Evolutionary conservation across 1,140 invertebrate genomes (phyloP).

Genomic region (Pachyrhynchus sulphureomaculatus): DNA sequence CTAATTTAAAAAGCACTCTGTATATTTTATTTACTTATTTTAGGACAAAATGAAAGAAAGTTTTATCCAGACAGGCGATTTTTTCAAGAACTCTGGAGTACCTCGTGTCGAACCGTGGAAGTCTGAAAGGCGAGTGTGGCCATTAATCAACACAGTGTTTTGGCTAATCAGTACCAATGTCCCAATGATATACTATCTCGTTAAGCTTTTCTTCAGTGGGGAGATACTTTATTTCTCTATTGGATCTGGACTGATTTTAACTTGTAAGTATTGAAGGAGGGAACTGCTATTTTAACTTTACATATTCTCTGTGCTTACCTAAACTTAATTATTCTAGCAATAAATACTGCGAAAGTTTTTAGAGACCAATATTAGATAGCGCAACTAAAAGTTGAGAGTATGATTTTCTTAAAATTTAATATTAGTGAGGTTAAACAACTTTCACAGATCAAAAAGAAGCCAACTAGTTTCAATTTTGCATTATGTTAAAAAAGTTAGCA

Average conservation of each 20-base stretch:
- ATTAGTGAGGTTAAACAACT: too few relatives aligned
- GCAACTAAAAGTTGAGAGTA: too few relatives aligned
- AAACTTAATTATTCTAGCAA: neutral
- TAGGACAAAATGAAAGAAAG: slow-evolving; percentile 80
- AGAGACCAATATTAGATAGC: too few relatives aligned
- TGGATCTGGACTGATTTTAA: slow-evolving; percentile 63
- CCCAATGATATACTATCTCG: slow-evolving; percentile 70
- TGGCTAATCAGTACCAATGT: slow-evolving; percentile 72
- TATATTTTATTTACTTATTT: too few relatives aligned
- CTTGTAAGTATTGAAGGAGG: slow-evolving; percentile 77
- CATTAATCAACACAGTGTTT: slow-evolving; percentile 68
- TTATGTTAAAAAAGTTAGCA: too few relatives aligned
- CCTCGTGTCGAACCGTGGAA: slow-evolving; percentile 59
- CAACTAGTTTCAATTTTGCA: too few relatives aligned
- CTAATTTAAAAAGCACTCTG: too few relatives aligned
- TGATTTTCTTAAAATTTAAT: too few relatives aligned
- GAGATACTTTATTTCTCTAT: slow-evolving; percentile 71
- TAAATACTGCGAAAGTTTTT: too few relatives aligned
- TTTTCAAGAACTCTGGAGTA: slow-evolving; percentile 73
- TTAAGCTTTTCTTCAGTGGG: slow-evolving; percentile 68
- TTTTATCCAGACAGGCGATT: slow-evolving; percentile 79
- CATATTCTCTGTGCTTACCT: too few relatives aligned
- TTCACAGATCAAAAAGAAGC: too few relatives aligned
- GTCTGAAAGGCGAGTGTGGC: slow-evolving; percentile 60
- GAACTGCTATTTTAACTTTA: too few relatives aligned